phyloP scores from a whole-genome alignment of 2,888 invertebrate genomes.

The Nysson spinosus region DNA sequence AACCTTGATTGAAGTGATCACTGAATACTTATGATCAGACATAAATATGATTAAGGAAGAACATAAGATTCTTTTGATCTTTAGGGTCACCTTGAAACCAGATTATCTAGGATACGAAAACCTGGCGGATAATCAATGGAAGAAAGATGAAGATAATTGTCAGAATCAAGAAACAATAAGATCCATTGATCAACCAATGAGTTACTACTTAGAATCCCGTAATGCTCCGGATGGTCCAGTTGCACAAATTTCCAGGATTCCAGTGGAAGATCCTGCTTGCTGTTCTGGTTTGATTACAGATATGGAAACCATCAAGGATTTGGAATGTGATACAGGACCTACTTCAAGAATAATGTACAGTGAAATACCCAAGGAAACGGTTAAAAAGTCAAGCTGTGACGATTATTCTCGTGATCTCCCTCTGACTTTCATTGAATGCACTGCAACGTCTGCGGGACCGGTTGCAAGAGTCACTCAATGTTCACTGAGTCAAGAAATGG shows the following conservation, averaged over 20 bases:
- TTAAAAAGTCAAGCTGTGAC: not conserved
- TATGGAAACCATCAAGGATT: conserved; percentile 19
- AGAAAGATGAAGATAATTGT: not conserved
- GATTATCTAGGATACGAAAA: too few relatives aligned
- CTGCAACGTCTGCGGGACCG: conserved; percentile 26
- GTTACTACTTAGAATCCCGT: conserved; percentile 43
- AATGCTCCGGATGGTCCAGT: conserved; percentile 32
- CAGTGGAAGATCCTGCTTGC: not conserved
- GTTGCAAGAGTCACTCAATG: conserved; percentile 39
- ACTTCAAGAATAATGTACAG: conserved; percentile 12
- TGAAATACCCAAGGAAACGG: not conserved
- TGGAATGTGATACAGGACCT: not conserved
- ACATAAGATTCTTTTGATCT: too few relatives aligned
- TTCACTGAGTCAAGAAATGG: not conserved
- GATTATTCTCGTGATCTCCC: not conserved
- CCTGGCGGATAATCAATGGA: too few relatives aligned
- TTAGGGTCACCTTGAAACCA: too few relatives aligned
- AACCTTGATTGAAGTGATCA: too few relatives aligned
- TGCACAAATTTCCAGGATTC: conserved; percentile 15
- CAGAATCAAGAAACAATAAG: too few relatives aligned
- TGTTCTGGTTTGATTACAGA: conserved; percentile 12
- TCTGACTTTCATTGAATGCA: conserved; percentile 47
- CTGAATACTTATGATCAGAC: too few relatives aligned
- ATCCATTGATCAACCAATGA: too few relatives aligned
- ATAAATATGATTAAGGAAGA: too few relatives aligned